Percentiles rank a stretch among this genome's conserved stretches.
Evolutionary conservation across 2,113 vertebrate species (phyloP).

Genomic region (Zosterops borbonicus): DNA sequence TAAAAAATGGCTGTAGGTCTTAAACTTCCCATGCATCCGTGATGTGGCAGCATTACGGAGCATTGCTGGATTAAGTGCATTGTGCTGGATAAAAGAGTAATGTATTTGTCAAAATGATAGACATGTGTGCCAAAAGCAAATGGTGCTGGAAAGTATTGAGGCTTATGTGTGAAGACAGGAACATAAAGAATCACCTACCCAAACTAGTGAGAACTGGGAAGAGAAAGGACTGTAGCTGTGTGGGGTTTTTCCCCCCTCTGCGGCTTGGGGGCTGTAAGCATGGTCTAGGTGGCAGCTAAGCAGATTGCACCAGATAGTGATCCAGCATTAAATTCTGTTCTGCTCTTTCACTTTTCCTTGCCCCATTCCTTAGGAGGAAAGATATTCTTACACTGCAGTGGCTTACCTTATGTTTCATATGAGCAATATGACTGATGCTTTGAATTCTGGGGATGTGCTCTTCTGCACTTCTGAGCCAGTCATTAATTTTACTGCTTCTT

Average conservation of each 20-base stretch:
- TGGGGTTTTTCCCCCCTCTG: accelerated
- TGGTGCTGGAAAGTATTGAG: not conserved
- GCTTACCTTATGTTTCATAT: not conserved
- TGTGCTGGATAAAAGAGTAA: not conserved
- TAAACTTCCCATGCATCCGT: not conserved
- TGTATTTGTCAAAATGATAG: not conserved
- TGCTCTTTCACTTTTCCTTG: not conserved
- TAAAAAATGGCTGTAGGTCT: not conserved
- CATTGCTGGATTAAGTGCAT: not conserved
- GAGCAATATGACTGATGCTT: not conserved
- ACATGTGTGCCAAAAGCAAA: not conserved
- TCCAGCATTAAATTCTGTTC: not conserved
- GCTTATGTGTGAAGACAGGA: not conserved
- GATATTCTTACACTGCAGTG: not conserved
- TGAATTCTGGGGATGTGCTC: not conserved
- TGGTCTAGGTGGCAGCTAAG: not conserved
- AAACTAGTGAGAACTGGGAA: not conserved
- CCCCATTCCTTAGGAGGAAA: not conserved
- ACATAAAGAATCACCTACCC: not conserved
- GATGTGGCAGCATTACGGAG: not conserved
- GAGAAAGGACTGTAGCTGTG: not conserved
- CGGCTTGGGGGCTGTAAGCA: not conserved
- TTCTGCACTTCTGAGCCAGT: not conserved
- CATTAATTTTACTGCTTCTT: not conserved
- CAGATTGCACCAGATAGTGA: not conserved